phyloP scores from a whole-genome alignment of 2,888 invertebrate species.

The Pammene aurita region DNA sequence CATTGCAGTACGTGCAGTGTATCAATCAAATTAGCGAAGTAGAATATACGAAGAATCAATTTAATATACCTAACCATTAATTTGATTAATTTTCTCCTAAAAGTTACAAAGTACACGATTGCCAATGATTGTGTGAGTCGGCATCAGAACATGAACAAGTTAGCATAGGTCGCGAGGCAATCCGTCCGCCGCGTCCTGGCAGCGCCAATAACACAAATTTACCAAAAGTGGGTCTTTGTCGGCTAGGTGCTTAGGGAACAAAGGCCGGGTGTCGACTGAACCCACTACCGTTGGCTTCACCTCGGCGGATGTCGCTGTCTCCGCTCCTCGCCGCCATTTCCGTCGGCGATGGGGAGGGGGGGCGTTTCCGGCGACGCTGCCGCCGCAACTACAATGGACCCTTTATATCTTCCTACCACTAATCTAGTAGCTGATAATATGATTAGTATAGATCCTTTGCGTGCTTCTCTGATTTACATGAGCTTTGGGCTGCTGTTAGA shows the following conservation, averaged over 20 bases:
- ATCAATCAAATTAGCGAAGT: too few species aligned
- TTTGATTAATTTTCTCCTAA: too few species aligned
- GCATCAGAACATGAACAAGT: constrained; percentile 4
- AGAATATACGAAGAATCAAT: too few species aligned
- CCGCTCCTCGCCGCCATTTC: constrained; percentile 77
- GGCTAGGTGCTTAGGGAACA: constrained; percentile 58
- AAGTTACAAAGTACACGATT: too few species aligned
- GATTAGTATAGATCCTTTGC: constrained; percentile 63
- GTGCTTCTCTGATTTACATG: constrained; percentile 48
- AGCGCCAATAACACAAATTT: constrained; percentile 54
- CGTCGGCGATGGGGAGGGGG: constrained; percentile 53
- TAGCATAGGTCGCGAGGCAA: constrained; percentile 48
- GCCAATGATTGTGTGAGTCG: neutral
- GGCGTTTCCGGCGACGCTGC: constrained; percentile 49
- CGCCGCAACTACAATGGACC: constrained; percentile 70
- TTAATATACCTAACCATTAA: too few species aligned
- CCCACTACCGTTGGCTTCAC: constrained; percentile 60
- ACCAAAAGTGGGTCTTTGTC: constrained; percentile 53
- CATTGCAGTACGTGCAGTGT: too few species aligned
- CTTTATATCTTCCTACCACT: constrained; percentile 75
- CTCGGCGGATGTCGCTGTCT: constrained; percentile 77
- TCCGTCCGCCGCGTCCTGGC: constrained; percentile 51
- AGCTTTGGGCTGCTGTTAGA: constrained; percentile 32
- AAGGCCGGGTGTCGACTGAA: constrained; percentile 52
- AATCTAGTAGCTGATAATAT: constrained; percentile 72